A percentile compares a stretch with the other conserved stretches of the same genome.
Evolutionary conservation across 2,113 vertebrate species (phyloP).

Genomic region (Chascanopsetta lugubris): DNA sequence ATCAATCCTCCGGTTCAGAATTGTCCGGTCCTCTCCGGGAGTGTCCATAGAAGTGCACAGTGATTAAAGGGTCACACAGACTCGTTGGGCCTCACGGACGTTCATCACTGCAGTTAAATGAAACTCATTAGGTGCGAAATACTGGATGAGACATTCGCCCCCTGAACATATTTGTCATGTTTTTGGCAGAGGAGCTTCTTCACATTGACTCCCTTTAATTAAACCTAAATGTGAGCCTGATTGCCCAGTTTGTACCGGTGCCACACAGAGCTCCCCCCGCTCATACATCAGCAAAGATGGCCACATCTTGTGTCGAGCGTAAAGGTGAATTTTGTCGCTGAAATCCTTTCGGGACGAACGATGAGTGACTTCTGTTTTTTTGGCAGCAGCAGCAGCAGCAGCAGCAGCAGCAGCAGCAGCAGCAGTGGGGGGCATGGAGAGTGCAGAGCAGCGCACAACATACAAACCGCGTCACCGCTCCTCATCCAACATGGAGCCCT

Average conservation of each 20-base stretch:
- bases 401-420: background rate
- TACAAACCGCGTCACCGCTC: constrained; percentile 17
- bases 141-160: constrained; percentile 42
- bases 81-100: constrained; percentile 58
- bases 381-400: background rate
- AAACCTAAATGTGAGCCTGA: constrained; percentile 57
- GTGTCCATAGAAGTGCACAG: constrained; percentile 9
- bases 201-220: constrained; percentile 60
- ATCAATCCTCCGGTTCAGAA: constrained; percentile 16
- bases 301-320: constrained; percentile 27
- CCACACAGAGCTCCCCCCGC: constrained; percentile 22
- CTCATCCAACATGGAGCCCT: constrained; percentile 25
- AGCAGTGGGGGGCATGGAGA: background rate
- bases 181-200: constrained; percentile 52
- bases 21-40: constrained; percentile 24
- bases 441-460: constrained; percentile 1
- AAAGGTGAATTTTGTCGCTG: constrained; percentile 30
- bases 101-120: constrained; percentile 58
- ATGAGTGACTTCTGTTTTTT: background rate
- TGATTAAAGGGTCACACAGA: constrained; percentile 50
- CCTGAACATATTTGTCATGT: constrained; percentile 50
- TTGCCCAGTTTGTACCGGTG: constrained; percentile 53
- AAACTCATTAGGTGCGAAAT: constrained; percentile 63
- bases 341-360: background rate
- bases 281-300: constrained; percentile 40